phyloP scores from a whole-genome alignment of 1,140 invertebrate genomes.

The Trachymyrmex cornetzi region DNA sequence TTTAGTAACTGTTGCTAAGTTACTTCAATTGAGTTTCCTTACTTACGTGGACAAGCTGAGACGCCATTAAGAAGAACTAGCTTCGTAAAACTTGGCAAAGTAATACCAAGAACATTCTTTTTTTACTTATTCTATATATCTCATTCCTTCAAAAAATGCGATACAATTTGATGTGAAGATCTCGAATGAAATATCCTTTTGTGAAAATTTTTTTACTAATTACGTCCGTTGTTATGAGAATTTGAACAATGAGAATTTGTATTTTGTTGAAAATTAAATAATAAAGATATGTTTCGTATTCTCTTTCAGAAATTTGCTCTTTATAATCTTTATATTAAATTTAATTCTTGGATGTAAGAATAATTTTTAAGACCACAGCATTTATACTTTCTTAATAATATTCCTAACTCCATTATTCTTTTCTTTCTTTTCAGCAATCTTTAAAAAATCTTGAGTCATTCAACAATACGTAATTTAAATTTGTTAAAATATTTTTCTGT shows the following conservation, averaged over 20 bases:
- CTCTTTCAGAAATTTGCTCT: background rate
- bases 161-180: background rate
- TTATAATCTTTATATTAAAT: background rate
- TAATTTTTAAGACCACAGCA: background rate
- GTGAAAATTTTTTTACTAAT: background rate
- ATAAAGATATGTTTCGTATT: background rate
- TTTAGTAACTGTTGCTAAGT: constrained; percentile 21
- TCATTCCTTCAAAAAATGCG: background rate
- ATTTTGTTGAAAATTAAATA: constrained; percentile 5
- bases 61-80: background rate
- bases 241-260: background rate
- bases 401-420: background rate
- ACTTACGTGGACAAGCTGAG: background rate
- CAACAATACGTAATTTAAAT: background rate
- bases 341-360: background rate
- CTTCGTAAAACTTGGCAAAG: background rate
- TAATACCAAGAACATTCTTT: background rate
- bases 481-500: constrained; percentile 2
- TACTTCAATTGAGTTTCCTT: background rate
- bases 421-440: background rate
- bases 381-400: background rate
- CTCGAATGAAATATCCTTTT: background rate
- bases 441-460: background rate
- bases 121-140: background rate
- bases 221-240: background rate